Evolutionary conservation across 2,113 vertebrate genomes (phyloP).

Genomic region (Colinus virginianus): DNA sequence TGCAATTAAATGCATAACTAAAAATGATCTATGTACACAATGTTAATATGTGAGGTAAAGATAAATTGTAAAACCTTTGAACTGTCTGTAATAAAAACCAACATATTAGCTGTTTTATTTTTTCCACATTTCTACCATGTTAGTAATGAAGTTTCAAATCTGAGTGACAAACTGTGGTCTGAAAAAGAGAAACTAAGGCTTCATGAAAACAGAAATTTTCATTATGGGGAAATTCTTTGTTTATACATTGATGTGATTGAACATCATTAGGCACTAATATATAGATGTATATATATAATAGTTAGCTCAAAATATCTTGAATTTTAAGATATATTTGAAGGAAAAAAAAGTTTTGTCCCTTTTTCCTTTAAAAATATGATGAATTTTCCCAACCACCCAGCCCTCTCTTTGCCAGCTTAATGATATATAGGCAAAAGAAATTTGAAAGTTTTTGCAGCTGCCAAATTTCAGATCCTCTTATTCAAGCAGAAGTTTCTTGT

Average conservation of each 20-base stretch:
- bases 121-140: background rate
- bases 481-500: background rate
- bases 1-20: background rate
- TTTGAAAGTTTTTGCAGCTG: background rate
- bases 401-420: background rate
- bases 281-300: background rate
- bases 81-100: background rate
- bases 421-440: background rate
- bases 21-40: background rate
- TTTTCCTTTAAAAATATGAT: background rate
- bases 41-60: background rate
- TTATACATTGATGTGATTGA: background rate
- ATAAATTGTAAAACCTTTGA: background rate
- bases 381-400: background rate
- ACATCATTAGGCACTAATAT: background rate
- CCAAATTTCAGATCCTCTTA: background rate
- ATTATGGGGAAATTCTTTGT: background rate
- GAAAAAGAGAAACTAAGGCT: background rate
- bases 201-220: background rate
- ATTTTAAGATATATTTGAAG: background rate
- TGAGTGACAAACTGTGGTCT: background rate
- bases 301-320: background rate
- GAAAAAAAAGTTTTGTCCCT: background rate
- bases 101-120: background rate
- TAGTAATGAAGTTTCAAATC: background rate